Evolutionary conservation across 2,797 vertebrate genomes (phyloP).

Genomic region (Micrastur ruficollis): DNA sequence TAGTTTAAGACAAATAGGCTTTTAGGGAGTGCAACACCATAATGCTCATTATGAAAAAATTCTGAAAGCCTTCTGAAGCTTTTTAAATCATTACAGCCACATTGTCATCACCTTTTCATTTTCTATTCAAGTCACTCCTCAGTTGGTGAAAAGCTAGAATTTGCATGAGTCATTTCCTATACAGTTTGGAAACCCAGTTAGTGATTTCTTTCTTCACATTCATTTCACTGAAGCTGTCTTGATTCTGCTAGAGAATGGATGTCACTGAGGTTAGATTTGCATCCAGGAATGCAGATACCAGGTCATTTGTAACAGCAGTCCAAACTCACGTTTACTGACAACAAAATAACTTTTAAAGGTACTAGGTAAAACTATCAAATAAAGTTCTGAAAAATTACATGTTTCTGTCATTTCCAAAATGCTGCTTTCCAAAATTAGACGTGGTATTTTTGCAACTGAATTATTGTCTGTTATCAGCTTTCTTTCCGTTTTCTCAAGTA

Average conservation of each 20-base stretch:
- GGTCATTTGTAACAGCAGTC: not conserved
- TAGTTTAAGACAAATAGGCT: not conserved
- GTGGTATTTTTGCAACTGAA: not conserved
- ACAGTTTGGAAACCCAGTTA: not conserved
- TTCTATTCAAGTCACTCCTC: not conserved
- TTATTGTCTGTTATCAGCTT: not conserved
- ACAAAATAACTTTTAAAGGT: not conserved
- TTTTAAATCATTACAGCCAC: not conserved
- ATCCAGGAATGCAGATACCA: not conserved
- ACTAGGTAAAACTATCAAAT: not conserved
- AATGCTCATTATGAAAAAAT: not conserved
- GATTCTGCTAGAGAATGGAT: not conserved
- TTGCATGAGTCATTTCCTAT: constrained; percentile 7
- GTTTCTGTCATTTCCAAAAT: not conserved
- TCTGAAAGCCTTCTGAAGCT: not conserved
- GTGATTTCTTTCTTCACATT: not conserved
- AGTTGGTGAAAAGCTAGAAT: not conserved
- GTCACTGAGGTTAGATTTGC: not conserved
- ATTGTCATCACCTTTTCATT: constrained; percentile 14
- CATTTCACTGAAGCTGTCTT: not conserved
- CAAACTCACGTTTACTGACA: not conserved
- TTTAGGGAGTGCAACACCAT: not conserved
- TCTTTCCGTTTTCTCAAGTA: not conserved
- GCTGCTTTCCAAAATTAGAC: not conserved
- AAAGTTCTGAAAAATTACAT: not conserved